Conservation (phyloP, 2,113 vertebrate genomes). For the Paramormyrops kingsleyae region DNA sequence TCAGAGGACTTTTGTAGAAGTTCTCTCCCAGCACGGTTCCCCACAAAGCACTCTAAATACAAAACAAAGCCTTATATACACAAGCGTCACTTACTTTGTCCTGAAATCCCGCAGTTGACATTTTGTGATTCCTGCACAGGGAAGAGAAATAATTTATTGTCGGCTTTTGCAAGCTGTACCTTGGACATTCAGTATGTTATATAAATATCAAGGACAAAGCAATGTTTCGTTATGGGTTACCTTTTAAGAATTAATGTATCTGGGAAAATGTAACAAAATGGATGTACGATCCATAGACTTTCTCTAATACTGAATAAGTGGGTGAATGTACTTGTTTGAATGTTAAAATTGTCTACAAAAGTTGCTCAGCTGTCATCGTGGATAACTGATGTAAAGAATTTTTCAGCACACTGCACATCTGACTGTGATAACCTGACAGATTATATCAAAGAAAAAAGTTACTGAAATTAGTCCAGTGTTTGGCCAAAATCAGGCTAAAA, state of each 20-base stretch:
- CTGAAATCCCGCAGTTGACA: constrained; percentile 55
- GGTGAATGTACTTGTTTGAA: not conserved
- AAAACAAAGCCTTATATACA: constrained; percentile 6
- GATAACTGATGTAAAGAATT: not conserved
- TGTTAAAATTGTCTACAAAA: not conserved
- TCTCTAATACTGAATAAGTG: not conserved
- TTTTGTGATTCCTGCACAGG: constrained; percentile 66
- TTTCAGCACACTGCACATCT: not conserved
- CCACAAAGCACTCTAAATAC: not conserved
- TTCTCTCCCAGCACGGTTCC: not conserved
- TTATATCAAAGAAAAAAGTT: not conserved
- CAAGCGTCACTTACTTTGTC: constrained; percentile 74
- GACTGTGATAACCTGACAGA: not conserved
- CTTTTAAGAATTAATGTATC: not conserved
- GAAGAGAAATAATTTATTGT: constrained; percentile 22
- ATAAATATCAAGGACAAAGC: not conserved
- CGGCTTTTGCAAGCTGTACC: not conserved
- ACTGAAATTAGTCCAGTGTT: not conserved
- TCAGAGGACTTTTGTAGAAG: not conserved
- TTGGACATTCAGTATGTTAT: not conserved
- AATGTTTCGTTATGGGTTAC: not conserved
- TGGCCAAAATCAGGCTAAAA: not conserved
- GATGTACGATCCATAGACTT: not conserved
- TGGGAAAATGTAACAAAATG: not conserved
- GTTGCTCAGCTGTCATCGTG: not conserved